Evolutionary conservation across 2,113 vertebrate species (phyloP), one percentile per base, ranked within the genome.

Genomic region (Pteropus alecto): DNA sequence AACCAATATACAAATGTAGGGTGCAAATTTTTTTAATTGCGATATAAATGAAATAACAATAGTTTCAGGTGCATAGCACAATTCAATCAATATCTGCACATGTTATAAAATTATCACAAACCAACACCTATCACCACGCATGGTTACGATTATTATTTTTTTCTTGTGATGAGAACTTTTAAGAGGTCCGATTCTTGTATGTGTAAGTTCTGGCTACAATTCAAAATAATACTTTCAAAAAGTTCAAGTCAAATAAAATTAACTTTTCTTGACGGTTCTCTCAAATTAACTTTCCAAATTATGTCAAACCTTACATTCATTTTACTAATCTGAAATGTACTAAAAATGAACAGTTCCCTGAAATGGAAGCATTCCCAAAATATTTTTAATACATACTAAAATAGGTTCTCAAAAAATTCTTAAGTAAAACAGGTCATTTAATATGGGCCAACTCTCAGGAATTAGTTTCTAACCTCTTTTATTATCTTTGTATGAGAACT

Each of bases 351-450:
- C 9, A 56, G 70, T 83, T 46, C 73, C 58, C 68, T 95, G 43
- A 91, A 90, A 90, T 56, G 15, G 41, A 81, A 83, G 38, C 10
- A 83, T 78, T 95, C 38, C 35, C 71, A 87, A 70, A 92, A 88
- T 38, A 48, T 35, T 77, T 88, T 84, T 63, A 77, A 83, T 56
- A 77, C 11, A 70, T 46, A 33, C 21, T 83, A 87, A 79, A 81
- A 90, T 22, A 74, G 56, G 13, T n/a, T 33, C 82, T 10, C 2
- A 73, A 92, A 74, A 63, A 56, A 9, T 60, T 91, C 61, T 86
- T 68, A 58, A 88, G 87, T 85, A 95, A 96, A 96, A 76, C 51
- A 91, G 35, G 76, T 88, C 71, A 96, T 8, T 91, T 91, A 95
- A 95, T 88, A 79, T 67, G 93, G 65, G 51, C 38, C 77, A 88